Evolutionary conservation across 2,113 vertebrate species (phyloP), one percentile per base, ranked within the genome.

Genomic region (Poeciliopsis turrubarensis): DNA sequence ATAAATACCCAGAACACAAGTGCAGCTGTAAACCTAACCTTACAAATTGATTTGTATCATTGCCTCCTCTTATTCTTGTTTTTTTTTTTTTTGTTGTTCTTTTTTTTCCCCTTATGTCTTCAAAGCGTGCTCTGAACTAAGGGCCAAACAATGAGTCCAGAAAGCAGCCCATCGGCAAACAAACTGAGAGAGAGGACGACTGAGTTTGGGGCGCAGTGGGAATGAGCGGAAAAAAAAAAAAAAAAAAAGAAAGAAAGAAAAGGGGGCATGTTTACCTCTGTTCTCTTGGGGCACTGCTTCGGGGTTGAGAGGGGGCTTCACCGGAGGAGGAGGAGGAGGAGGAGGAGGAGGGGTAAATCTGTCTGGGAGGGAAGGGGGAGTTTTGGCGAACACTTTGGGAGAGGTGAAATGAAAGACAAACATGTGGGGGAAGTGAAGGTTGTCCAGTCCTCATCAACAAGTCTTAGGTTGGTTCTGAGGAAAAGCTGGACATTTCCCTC

Each of bases 221-320:
- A 82, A 73, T 60, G 32, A 64, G 68, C 60, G 74, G 65, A 67
- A 9, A 34, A 34, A 32, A 31, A 31, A 31, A 31, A 31, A 31
- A 31, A 31, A 27, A 39, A 11, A 37, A 37, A 65, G 17, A 81
- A 84, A 66, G 7, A 32, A 77, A 87, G 80, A 77, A 22, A 80
- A 81, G 63, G 78, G 87, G 83, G 77, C 75, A 89, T 89, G 86
- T 92, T 92, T 90, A 92, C 89, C 86, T 86, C 86, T 78, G 73
- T 75, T 90, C 91, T 89, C 88, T 61, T 63, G 86, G 81, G 89
- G 84, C 78, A 41, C 66, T 81, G 86, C 83, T 86, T 80, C 70
- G 74, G 75, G 86, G 83, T n/a, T 65, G 32, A 13, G 65, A 31
- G 74, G 66, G 60, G 11, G 72, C 10, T 73, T 67, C 15, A 47